Evolutionary conservation across 1,140 invertebrate genomes (phyloP).

Genomic region (Sipha flava): DNA sequence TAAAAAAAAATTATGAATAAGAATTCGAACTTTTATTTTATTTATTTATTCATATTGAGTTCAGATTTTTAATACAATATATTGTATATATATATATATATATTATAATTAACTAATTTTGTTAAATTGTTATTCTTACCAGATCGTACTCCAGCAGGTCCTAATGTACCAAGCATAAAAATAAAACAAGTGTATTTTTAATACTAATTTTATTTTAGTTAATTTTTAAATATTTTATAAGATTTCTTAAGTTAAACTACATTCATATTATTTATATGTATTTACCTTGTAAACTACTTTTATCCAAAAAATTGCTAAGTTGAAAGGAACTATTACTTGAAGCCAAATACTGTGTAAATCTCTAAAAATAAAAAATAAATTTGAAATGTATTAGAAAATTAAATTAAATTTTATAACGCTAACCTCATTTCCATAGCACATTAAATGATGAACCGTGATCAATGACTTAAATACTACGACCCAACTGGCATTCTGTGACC

Average conservation of each 20-base stretch:
- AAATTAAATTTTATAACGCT: slow-evolving; percentile 40
- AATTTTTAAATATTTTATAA: background rate
- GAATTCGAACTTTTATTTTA: no score
- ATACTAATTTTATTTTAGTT: slow-evolving; percentile 7
- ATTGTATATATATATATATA: no score
- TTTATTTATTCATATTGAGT: no score
- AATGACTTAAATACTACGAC: slow-evolving; percentile 97
- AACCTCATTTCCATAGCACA: slow-evolving; percentile 99
- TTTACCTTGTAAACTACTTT: slow-evolving; percentile 87
- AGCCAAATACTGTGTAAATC: slow-evolving; percentile 98
- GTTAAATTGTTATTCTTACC: slow-evolving; percentile 16
- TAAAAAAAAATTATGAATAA: background rate
- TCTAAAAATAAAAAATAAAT: slow-evolving; percentile 59
- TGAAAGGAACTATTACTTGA: slow-evolving; percentile 99
- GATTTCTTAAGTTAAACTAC: background rate
- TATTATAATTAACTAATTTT: background rate
- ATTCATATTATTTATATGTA: slow-evolving; percentile 32
- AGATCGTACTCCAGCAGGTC: slow-evolving; percentile 25
- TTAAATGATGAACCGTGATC: slow-evolving; percentile 96
- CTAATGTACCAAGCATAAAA: slow-evolving; percentile 27
- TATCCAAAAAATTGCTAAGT: slow-evolving; percentile 93
- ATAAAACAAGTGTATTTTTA: slow-evolving; percentile 22
- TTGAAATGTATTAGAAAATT: background rate
- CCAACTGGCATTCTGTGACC: slow-evolving; percentile 96
- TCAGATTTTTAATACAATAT: no score